Evolutionary conservation across 2,888 invertebrate species (phyloP).

Genomic region (Meiosimyza platycephala): DNA sequence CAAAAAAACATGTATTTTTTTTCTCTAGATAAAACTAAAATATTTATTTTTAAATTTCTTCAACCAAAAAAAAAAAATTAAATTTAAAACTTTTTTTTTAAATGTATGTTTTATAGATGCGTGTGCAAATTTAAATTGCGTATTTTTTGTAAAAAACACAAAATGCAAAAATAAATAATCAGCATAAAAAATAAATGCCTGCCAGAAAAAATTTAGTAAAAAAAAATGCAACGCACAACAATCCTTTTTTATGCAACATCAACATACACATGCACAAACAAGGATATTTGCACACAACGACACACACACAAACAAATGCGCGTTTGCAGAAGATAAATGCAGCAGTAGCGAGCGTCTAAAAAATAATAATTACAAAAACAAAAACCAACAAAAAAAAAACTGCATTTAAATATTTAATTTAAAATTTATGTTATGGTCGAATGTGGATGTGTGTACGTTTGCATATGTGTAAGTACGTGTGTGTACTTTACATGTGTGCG

Average conservation of each 20-base stretch:
- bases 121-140: constrained; percentile 35
- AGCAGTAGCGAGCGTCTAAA: neutral
- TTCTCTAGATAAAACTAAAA: no score
- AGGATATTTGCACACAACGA: no score
- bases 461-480: neutral
- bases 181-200: no score
- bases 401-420: constrained; percentile 44
- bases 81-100: no score
- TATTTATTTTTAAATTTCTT: no score
- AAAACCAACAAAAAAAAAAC: neutral
- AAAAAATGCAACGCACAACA: constrained; percentile 5
- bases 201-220: neutral
- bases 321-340: no score
- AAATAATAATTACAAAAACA: constrained; percentile 31
- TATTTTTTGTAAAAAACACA: neutral
- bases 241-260: neutral
- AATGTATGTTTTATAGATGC: constrained; percentile 18
- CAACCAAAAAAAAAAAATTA: no score
- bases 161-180: no score
- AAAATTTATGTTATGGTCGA: constrained; percentile 36
- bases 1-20: no score
- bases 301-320: no score
- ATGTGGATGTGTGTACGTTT: neutral
- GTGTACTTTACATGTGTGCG: constrained; percentile 7
- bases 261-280: no score